phyloP scores from a whole-genome alignment of 2,113 vertebrate genomes.

The Caloenas nicobarica region DNA sequence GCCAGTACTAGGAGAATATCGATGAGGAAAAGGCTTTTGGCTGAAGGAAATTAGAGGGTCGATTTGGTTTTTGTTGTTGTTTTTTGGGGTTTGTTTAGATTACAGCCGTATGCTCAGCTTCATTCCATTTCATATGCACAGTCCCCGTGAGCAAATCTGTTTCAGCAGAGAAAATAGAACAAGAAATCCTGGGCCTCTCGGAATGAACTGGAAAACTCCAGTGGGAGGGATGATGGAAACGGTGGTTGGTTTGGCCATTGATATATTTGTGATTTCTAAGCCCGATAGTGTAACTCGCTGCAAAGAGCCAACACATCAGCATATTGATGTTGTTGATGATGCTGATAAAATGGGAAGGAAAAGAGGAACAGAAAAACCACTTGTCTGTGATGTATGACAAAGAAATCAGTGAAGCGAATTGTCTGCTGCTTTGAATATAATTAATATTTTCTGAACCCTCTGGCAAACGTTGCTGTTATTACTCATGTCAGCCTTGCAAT shows the following conservation, averaged over 20 bases:
- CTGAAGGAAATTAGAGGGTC: neutral
- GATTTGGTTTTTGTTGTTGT: neutral
- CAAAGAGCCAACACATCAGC: neutral
- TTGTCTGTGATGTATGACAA: neutral
- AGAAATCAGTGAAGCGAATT: neutral
- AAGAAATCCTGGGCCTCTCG: no score
- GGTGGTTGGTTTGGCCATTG: neutral
- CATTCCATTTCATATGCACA: fast-evolving
- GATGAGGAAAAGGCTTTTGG: neutral
- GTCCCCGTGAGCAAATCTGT: neutral
- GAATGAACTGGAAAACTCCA: neutral
- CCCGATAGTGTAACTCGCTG: neutral
- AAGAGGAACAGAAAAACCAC: neutral
- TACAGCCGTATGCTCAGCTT: neutral
- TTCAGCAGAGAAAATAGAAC: neutral
- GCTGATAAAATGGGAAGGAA: neutral
- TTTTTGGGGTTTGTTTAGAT: neutral
- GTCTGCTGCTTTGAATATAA: slow-evolving; percentile 17
- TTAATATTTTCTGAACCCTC: slow-evolving; percentile 1
- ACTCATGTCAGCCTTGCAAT: neutral
- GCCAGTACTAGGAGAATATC: neutral
- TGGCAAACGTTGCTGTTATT: neutral
- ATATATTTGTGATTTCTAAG: neutral
- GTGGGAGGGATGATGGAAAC: neutral
- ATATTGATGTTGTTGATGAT: neutral